A percentile compares a stretch with the other conserved stretches of the same genome.
These are phyloP conservation scores for Drosophila rubida DNA, from an alignment of 2,888 invertebrate species.

Conservation along the genomic window DNA sequence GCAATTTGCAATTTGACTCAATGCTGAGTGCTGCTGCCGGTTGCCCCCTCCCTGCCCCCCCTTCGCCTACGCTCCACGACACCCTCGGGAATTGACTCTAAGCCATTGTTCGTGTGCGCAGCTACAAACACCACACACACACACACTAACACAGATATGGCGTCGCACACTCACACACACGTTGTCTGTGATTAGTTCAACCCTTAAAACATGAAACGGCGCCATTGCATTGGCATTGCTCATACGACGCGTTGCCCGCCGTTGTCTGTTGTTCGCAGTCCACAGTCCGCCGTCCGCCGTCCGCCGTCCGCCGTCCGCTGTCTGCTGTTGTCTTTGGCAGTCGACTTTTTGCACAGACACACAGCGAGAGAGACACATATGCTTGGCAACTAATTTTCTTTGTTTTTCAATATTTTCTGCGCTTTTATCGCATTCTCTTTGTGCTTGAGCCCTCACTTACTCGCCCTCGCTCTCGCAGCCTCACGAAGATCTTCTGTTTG, in stretches of 20 bases:
- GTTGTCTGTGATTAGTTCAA: slow-evolving; percentile 78
- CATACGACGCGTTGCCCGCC: slow-evolving; percentile 69
- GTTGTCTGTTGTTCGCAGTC: slow-evolving; percentile 25
- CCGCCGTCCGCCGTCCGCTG: slow-evolving; percentile 23
- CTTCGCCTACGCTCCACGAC: neutral
- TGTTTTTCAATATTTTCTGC: slow-evolving; percentile 76
- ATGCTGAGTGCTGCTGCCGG: slow-evolving; percentile 5
- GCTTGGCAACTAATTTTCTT: slow-evolving; percentile 72
- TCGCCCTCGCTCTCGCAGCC: slow-evolving; percentile 8
- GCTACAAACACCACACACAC: slow-evolving; percentile 37
- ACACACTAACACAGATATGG: slow-evolving; percentile 13
- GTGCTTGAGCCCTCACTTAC: slow-evolving; percentile 16
- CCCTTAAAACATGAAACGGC: slow-evolving; percentile 70
- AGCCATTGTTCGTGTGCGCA: slow-evolving; percentile 50
- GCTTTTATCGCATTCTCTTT: slow-evolving; percentile 38
- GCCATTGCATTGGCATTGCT: slow-evolving; percentile 69
- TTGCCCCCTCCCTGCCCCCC: neutral
- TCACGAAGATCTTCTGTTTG: slow-evolving; percentile 39
- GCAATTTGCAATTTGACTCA: slow-evolving; percentile 51
- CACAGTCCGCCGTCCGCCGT: slow-evolving; percentile 38
- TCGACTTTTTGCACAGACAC: slow-evolving; percentile 55
- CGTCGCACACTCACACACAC: neutral
- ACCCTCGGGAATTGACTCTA: slow-evolving; percentile 42
- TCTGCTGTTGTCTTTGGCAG: slow-evolving; percentile 64
- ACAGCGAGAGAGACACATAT: slow-evolving; percentile 30